phyloP scores from a whole-genome alignment of 2,797 vertebrate species.

The Leptoclinus maculatus region DNA sequence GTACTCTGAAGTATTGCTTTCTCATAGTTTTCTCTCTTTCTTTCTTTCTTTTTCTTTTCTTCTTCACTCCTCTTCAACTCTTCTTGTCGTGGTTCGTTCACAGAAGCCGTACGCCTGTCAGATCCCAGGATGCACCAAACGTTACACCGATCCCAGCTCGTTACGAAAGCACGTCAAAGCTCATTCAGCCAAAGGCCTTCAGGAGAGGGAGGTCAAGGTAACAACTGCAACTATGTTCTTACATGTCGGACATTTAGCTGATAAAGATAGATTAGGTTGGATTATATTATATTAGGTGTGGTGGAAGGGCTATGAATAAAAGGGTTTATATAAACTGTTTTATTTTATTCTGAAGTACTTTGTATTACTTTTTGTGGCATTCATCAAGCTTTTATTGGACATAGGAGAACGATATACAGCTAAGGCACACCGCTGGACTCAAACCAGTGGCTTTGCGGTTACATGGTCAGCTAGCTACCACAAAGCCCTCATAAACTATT shows the following conservation, averaged over 20 bases:
- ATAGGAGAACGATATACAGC: not conserved
- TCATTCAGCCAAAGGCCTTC: slow-evolving; percentile 91
- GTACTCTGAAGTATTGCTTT: not conserved
- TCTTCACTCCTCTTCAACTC: slow-evolving; percentile 1
- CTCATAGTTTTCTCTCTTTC: not conserved
- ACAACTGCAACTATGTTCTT: slow-evolving; percentile 20
- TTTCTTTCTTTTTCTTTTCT: not conserved
- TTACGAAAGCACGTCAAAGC: slow-evolving; percentile 98
- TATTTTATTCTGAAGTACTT: not conserved
- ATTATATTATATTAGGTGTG: slow-evolving; percentile 6
- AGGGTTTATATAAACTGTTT: not conserved
- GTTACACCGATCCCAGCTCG: slow-evolving; percentile 98
- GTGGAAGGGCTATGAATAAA: not conserved
- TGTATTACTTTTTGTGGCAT: not conserved
- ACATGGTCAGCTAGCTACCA: not conserved
- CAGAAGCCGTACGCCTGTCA: slow-evolving; percentile 97
- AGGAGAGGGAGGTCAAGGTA: slow-evolving; percentile 91
- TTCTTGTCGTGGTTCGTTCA: slow-evolving; percentile 15
- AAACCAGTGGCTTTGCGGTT: not conserved
- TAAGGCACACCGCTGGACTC: not conserved
- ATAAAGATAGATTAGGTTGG: not conserved
- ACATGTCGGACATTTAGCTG: not conserved
- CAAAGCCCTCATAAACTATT: not conserved
- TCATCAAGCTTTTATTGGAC: not conserved
- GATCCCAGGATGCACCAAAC: slow-evolving; percentile 95